Base-by-base conservation (phyloP, 1,140 invertebrate species). In the Caenorhabditis latens region DNA sequence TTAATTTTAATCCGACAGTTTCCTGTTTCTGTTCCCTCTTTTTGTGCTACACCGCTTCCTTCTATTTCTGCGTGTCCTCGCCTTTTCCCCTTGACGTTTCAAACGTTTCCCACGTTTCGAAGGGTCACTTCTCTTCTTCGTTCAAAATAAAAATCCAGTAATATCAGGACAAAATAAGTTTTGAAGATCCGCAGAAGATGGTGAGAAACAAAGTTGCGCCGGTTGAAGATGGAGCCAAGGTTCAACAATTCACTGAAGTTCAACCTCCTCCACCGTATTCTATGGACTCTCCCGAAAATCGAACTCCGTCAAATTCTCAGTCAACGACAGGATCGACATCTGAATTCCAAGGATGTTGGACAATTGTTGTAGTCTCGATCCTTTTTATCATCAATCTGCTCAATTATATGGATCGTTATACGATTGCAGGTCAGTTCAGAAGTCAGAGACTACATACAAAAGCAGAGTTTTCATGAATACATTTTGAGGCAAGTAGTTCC, bases 381-480 rank as follows among this genome's bases (percentile, higher is more conserved):
- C 84, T 88, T 13, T 84, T 84, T 24, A 65, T 88, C 67, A 85
- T 88, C 71, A 89, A 89, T 84, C 88, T 89, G 16, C 86, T 89
- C 63, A 89, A 89, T 84, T 89, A 89, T 85, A 84, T 89, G 42
- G 88, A 89, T 87, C 75, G 88, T 19, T 89, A 87, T 46, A 88
- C 88, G 11, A 87, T 89, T 57, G 79, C 88, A 32, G 87, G 87
- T 87, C 8, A 84, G 86, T 79, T 79, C 21, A 14, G 13, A 53
- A 58, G 55, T 19, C 13, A 58, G 14, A 58, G 55, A 58, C 55
- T 58, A 58, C 55, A n/a, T 7, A 58, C n/a, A 58, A 7, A n/a
- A n/a, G 6, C 50, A 16, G 1, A 13, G 50, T 53, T 13, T 9
- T 53, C 16, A 0, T 16, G n/a, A 13, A 16, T 53, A 9, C 9